Conservation (phyloP, 1,140 invertebrate genomes). For the Bombus haemorrhoidalis region DNA sequence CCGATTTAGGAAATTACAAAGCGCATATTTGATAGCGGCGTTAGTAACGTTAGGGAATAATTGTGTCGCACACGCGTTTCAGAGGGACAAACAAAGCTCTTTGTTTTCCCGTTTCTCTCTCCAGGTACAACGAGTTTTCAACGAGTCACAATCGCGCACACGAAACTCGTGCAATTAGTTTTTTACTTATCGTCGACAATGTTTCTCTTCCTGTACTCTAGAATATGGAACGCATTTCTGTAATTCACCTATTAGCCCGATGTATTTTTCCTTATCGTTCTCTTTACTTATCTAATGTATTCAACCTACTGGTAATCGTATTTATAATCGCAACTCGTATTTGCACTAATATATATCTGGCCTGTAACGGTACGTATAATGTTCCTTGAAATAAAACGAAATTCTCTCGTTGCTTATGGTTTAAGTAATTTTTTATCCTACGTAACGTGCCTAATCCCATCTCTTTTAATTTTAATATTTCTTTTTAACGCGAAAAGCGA, state of each 20-base stretch:
- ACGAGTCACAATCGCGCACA: slow-evolving; percentile 12
- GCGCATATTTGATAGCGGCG: not conserved
- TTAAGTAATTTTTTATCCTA: too few relatives aligned
- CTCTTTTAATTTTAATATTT: not conserved
- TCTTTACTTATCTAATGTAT: not conserved
- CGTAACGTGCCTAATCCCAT: not conserved
- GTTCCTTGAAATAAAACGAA: not conserved
- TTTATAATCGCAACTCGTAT: not conserved
- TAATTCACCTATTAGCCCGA: slow-evolving; percentile 11
- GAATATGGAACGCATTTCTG: not conserved
- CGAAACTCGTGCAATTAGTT: slow-evolving; percentile 17
- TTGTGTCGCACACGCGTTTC: not conserved
- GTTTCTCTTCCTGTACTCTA: not conserved
- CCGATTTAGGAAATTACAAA: not conserved
- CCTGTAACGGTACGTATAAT: not conserved
- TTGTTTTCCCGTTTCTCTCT: slow-evolving; percentile 2
- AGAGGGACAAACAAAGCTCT: not conserved
- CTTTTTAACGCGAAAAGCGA: not conserved
- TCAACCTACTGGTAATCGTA: not conserved
- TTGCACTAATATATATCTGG: not conserved
- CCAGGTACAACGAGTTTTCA: slow-evolving; percentile 1
- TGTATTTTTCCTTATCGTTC: not conserved
- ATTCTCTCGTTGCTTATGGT: not conserved
- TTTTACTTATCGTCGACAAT: slow-evolving; percentile 10
- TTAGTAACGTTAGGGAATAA: not conserved